Conservation (phyloP, 2,797 vertebrate species). For the Florisuga fusca region DNA sequence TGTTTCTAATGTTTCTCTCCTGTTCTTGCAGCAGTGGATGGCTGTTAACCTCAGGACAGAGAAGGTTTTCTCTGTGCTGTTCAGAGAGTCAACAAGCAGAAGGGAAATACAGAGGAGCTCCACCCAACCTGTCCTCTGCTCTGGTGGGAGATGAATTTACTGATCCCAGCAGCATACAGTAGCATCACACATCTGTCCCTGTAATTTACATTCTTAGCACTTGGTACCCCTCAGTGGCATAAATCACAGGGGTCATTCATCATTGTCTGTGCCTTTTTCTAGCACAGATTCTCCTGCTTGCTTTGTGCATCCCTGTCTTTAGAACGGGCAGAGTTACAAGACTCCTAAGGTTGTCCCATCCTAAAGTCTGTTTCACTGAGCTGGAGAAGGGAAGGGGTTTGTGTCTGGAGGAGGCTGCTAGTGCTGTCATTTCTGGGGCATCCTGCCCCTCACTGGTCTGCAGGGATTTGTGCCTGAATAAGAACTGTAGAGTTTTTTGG, state of each 20-base stretch:
- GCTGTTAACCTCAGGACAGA: neutral
- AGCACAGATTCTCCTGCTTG: neutral
- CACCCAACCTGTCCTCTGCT: neutral
- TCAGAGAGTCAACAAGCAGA: neutral
- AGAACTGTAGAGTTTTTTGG: neutral
- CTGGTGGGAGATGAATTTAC: neutral
- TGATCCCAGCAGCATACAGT: neutral
- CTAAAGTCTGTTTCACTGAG: neutral
- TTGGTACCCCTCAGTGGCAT: neutral
- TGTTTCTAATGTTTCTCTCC: neutral
- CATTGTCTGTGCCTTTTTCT: neutral
- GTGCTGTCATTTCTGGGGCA: neutral
- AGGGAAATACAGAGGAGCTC: no score
- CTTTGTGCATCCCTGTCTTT: neutral
- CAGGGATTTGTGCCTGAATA: neutral
- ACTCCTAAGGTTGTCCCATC: neutral
- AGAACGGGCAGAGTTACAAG: rapidly evolving
- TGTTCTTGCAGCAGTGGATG: neutral
- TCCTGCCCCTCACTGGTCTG: neutral
- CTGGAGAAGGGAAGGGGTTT: neutral
- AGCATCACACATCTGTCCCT: rapidly evolving
- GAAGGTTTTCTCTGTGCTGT: neutral
- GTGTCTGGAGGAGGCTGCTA: neutral
- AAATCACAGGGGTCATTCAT: neutral
- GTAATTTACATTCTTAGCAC: no score